Evolutionary conservation across 64 coral and sea anemone species (phyloP).

Genomic region (Anthopleura sola): DNA sequence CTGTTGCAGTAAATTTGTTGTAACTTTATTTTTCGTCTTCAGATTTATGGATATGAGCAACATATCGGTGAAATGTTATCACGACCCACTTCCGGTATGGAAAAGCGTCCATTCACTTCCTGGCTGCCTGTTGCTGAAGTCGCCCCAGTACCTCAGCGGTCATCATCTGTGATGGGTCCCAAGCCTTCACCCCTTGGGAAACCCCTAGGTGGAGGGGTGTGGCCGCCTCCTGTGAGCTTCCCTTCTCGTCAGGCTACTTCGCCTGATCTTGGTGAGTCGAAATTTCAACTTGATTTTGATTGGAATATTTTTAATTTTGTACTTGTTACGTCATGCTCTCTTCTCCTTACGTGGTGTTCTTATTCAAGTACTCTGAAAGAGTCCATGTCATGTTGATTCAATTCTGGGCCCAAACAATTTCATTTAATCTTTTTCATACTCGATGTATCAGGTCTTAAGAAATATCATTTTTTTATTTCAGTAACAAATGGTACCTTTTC

Average conservation of each 20-base stretch:
- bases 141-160: conserved; percentile 22
- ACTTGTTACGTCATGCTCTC: background rate
- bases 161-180: conserved; percentile 26
- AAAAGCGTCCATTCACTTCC: conserved; percentile 51
- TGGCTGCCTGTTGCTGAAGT: conserved; percentile 39
- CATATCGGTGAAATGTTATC: conserved; percentile 35
- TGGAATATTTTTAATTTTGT: too few relatives aligned
- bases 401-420: background rate
- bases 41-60: conserved; percentile 72
- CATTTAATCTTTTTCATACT: too few relatives aligned
- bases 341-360: too few relatives aligned
- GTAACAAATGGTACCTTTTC: conserved; percentile 16
- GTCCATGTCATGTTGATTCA: too few relatives aligned
- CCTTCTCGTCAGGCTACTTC: conserved; percentile 39
- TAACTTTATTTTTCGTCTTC: background rate
- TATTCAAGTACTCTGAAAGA: too few relatives aligned
- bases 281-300: background rate
- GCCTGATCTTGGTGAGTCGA: conserved; percentile 39
- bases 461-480: background rate
- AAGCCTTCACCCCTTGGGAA: conserved; percentile 16
- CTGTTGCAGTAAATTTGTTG: background rate
- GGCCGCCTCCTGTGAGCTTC: conserved; percentile 45
- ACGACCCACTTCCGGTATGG: conserved; percentile 34
- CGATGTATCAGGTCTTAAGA: background rate
- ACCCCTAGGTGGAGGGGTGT: conserved; percentile 24